Conservation (phyloP, 2,113 vertebrate genomes). For the Hiodon tergisus region DNA sequence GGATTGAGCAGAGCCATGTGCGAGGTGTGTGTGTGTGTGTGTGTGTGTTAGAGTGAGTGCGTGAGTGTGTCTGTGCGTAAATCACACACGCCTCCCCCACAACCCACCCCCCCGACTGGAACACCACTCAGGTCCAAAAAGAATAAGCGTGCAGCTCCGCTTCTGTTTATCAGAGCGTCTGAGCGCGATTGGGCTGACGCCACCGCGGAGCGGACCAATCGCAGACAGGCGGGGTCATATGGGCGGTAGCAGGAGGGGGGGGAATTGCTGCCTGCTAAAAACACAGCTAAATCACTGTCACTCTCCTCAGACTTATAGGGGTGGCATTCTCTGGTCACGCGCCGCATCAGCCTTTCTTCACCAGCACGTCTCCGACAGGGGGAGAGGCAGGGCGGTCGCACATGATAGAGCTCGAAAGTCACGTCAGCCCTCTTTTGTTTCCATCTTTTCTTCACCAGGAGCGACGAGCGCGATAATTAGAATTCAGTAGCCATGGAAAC, state of each 20-base stretch:
- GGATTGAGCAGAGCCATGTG: conserved; percentile 55
- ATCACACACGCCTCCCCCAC: conserved; percentile 34
- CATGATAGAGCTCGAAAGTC: conserved; percentile 42
- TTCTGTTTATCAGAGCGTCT: conserved; percentile 79
- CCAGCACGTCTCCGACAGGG: conserved; percentile 11
- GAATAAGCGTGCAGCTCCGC: conserved; percentile 65
- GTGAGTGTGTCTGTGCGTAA: no score
- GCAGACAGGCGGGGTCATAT: conserved; percentile 58
- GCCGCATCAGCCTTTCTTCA: conserved; percentile 16
- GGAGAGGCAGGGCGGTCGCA: neutral
- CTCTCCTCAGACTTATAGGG: conserved; percentile 38
- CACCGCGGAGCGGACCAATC: conserved; percentile 73
- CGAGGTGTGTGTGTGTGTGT: neutral
- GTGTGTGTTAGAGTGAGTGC: no score
- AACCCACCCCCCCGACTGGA: conserved; percentile 39
- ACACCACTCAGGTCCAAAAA: conserved; percentile 39
- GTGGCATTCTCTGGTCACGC: conserved; percentile 37
- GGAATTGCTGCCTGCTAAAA: conserved; percentile 34
- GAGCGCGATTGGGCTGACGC: conserved; percentile 74
- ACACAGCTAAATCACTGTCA: conserved; percentile 50
- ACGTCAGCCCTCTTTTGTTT: conserved; percentile 46
- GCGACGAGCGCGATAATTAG: conserved; percentile 77
- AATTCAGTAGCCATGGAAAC: conserved; percentile 95
- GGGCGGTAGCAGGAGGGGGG: conserved; percentile 41
- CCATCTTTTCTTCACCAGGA: conserved; percentile 63